Base-by-base conservation (phyloP, 2,888 invertebrate genomes). In the Lymantria monacha region DNA sequence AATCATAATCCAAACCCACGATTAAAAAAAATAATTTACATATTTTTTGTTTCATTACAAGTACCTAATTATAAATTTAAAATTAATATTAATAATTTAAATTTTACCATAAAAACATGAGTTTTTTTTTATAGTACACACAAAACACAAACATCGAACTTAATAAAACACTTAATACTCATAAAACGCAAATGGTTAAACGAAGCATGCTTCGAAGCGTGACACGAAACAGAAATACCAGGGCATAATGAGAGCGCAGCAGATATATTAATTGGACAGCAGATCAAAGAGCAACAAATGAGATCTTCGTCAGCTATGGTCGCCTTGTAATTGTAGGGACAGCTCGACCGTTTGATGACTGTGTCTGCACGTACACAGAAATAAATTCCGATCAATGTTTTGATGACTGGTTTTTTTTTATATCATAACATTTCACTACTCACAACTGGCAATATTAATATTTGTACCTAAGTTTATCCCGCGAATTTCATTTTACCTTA, bases 261-360 rank as follows among this genome's bases (percentile, higher is more conserved):
- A 79, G 78, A 79, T 82, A 79, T 74, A 75, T 79, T 83, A 83
- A 82, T 85, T 82, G 76, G 76, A 65, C 61, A 62, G 60, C 65
- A 75, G 82, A 85, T 85, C 85, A 85, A 85, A 85, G 82, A 74
- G 69, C 59, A 69, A 73, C 69, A 67, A 66, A 67, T 61, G 69
- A 65, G 66, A 72, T 76, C 74, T 67, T 72, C 69, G 68, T 64
- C 71, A 70, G 74, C 67, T 66, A 75, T 81, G 81, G 70, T 66
- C 61, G 72, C 76, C 72, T 81, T 76, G 79, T 81, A 76, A 76
- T 76, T 73, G 75, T 65, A 71, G 61, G 67, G 82, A 81, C 81
- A 76, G 72, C 59, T 65, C 58, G 61, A 36, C 59, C 63, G 67
- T 68, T 67, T 68, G 66, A 67, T 63, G 68, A 55, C 49, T 48